A percentile compares a stretch with the other conserved stretches of the same genome.
phyloP scores from a whole-genome alignment of 1,140 invertebrate genomes.

The Aethina tumida region DNA sequence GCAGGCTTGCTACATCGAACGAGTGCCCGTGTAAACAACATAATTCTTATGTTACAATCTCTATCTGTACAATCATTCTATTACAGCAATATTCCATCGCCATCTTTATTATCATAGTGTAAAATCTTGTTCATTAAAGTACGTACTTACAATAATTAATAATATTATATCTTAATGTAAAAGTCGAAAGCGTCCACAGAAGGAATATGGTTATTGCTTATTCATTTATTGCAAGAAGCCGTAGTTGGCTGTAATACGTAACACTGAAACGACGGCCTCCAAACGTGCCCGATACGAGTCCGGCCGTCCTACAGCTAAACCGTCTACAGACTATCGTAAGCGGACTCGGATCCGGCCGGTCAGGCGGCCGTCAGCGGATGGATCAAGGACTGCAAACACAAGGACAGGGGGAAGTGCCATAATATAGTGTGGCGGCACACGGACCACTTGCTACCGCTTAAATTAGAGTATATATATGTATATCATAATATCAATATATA shows the following conservation, averaged over 20 bases:
- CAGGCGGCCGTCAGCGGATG: too few relatives aligned
- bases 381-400: too few relatives aligned
- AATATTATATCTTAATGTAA: conserved; percentile 36
- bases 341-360: neutral
- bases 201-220: conserved; percentile 44
- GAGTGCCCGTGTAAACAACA: conserved; percentile 37
- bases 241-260: conserved; percentile 26
- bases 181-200: conserved; percentile 42
- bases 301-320: too few relatives aligned
- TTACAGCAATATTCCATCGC: conserved; percentile 29
- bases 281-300: conserved; percentile 8
- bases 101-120: conserved; percentile 37
- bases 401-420: conserved; percentile 18
- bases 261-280: conserved; percentile 10
- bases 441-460: conserved; percentile 33
- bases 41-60: conserved; percentile 38
- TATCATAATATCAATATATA: conserved; percentile 36
- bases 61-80: conserved; percentile 40
- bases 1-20: too few relatives aligned
- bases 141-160: conserved; percentile 37
- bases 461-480: conserved; percentile 35
- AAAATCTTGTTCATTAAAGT: conserved; percentile 37
- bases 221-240: conserved; percentile 42
- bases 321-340: conserved; percentile 3
- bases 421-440: conserved; percentile 34